Percentiles rank a stretch among this genome's conserved stretches.
Conservation (phyloP, 1,140 invertebrate genomes). For the Adoxophyes honmai region DNA sequence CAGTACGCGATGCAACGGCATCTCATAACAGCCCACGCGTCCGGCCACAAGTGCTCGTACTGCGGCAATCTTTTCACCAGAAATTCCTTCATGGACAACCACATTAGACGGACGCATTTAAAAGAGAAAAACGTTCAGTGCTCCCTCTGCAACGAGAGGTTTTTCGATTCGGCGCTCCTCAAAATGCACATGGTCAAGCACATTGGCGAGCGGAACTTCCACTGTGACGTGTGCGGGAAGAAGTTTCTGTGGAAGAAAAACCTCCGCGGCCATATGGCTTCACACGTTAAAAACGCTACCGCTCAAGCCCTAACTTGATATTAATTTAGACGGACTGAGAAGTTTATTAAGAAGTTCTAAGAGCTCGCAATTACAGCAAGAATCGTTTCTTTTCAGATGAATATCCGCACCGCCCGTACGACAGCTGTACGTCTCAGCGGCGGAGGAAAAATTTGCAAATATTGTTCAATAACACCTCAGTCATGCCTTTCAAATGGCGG, state of each 20-base stretch:
- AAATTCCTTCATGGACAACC: conserved; percentile 51
- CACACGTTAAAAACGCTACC: conserved; percentile 31
- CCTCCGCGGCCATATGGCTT: conserved; percentile 46
- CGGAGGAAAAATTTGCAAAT: conserved; percentile 59
- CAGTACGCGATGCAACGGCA: conserved; percentile 44
- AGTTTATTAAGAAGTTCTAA: conserved; percentile 3
- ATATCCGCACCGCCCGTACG: conserved; percentile 38
- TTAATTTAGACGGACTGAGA: neutral
- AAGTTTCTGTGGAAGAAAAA: conserved; percentile 69
- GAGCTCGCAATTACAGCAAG: conserved; percentile 35
- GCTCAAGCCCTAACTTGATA: conserved; percentile 16
- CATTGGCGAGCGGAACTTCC: conserved; percentile 85
- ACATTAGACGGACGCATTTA: conserved; percentile 48
- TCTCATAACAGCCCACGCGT: conserved; percentile 34
- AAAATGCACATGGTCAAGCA: conserved; percentile 74
- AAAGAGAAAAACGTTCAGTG: conserved; percentile 61
- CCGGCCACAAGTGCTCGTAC: conserved; percentile 45
- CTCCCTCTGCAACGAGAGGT: conserved; percentile 50
- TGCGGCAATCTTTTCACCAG: conserved; percentile 49
- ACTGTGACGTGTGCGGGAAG: conserved; percentile 81
- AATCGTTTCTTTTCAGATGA: conserved; percentile 66
- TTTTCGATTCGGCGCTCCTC: conserved; percentile 72
- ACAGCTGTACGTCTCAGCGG: conserved; percentile 43
- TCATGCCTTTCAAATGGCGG: conserved; percentile 67
- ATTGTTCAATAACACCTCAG: conserved; percentile 59